Base-by-base conservation (phyloP, 23 tunicate species). In the Trididemnum nubilum region DNA sequence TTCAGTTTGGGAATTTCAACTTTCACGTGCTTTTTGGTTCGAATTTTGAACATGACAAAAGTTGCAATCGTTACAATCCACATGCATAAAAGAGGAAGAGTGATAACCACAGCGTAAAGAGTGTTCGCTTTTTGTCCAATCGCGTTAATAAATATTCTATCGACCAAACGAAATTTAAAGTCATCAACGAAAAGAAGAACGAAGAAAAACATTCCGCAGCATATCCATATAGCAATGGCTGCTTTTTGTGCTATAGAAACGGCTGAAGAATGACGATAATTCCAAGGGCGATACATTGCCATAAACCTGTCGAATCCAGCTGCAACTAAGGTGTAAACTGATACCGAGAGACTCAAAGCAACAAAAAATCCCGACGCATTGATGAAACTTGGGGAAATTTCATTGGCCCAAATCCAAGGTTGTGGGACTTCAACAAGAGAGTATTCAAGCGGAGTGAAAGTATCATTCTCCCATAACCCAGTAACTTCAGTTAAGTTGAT, bases 21-120 rank as follows among this genome's bases (percentile, higher is more conserved):
- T n/a, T n/a, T n/a, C n/a, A n/a, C n/a, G n/a, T n/a, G n/a, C 18
- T 80, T 72, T 35, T 51, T 79, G 0, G 86, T 36, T n/a, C 5
- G 15, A 44, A 44, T 15, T 44, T 44, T 44, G 54, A 7, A 44
- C 9, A 44, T 35, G 37, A 72, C 12, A 35, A 78, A 66, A 0
- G 88, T 49, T 12, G 81, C 83, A 0, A 90, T 78, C 27, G 84
- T 80, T 1, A 82, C 37, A 18, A 28, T n/a, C 89, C 89, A 90
- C 82, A 90, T 73, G 44, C 64, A 24, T 19, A 84, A 33, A 30
- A 90, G 58, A 15, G 96, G 96, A 1, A 85, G n/a, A n/a, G n/a
- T n/a, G n/a, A n/a, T n/a, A n/a, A n/a, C n/a, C n/a, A n/a, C n/a
- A n/a, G n/a, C n/a, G n/a, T n/a, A n/a, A n/a, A n/a, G n/a, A n/a